Evolutionary conservation across 2,113 vertebrate genomes (phyloP).

Genomic region (Microtus oregoni): DNA sequence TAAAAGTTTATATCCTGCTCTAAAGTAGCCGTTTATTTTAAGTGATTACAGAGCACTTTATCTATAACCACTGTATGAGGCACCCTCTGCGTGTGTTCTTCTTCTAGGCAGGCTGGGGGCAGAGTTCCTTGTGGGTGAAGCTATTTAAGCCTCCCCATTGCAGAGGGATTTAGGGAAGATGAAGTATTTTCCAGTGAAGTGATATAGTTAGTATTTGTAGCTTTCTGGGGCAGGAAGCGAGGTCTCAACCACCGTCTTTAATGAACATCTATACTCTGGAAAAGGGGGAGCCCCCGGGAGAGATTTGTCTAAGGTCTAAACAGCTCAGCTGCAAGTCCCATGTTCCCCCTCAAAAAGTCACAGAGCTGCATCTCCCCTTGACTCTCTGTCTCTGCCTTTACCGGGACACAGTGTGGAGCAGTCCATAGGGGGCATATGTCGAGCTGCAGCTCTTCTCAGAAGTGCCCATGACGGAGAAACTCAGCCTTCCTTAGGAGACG

Average conservation of each 20-base stretch:
- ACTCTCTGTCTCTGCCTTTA: neutral
- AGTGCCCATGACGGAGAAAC: neutral
- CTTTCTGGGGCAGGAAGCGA: neutral
- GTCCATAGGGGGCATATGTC: neutral
- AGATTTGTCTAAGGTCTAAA: neutral
- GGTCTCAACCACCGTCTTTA: neutral
- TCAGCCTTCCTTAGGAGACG: neutral
- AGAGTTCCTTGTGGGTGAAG: neutral
- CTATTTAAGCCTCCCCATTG: neutral
- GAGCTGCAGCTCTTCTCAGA: neutral
- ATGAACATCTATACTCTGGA: neutral
- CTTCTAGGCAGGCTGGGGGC: neutral
- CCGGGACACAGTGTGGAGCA: neutral
- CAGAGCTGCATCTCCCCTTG: fast-evolving
- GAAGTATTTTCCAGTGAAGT: neutral
- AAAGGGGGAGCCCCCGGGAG: too few species aligned
- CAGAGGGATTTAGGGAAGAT: neutral
- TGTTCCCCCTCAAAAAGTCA: neutral
- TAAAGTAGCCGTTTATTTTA: neutral
- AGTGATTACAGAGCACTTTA: neutral
- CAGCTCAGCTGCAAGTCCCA: fast-evolving
- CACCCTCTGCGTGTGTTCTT: fast-evolving
- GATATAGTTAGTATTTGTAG: neutral
- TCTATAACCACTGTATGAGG: neutral
- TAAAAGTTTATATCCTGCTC: neutral